Conservation (phyloP, 2,888 invertebrate genomes). For the Uropetala carovei region DNA sequence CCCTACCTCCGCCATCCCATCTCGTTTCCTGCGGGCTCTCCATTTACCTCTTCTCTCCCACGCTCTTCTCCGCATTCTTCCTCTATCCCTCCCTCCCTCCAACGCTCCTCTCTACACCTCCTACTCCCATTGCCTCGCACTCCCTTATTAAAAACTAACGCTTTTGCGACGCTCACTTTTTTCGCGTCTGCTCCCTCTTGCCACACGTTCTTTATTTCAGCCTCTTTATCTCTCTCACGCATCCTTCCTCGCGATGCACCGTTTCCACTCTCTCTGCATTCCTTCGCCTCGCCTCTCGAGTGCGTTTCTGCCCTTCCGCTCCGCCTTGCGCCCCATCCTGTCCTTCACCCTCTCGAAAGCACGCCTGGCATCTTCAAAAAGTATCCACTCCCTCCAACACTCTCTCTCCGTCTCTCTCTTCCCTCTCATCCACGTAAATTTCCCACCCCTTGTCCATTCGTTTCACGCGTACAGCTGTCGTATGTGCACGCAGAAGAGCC, state of each 20-base stretch:
- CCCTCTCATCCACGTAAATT: no score
- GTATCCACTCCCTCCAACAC: no score
- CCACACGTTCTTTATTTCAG: not conserved
- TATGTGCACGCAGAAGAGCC: no score
- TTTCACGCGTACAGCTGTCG: no score
- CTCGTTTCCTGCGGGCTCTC: constrained; percentile 34
- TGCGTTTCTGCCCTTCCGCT: not conserved
- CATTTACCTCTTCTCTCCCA: not conserved
- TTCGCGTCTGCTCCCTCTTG: not conserved
- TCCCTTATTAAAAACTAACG: not conserved
- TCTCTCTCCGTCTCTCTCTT: no score
- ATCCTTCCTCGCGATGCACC: not conserved
- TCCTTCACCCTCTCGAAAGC: no score
- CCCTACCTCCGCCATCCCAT: not conserved
- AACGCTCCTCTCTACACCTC: not conserved
- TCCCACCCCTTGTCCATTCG: no score
- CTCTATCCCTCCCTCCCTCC: constrained; percentile 6
- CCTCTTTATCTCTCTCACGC: not conserved
- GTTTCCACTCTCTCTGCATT: not conserved
- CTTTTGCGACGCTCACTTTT: not conserved
- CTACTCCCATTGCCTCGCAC: not conserved
- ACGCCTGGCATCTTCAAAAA: no score
- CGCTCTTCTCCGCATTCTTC: not conserved
- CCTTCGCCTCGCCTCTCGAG: not conserved
- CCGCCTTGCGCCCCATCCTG: no score